phyloP scores from a whole-genome alignment of 2,113 vertebrate species.

The Hippocampus zosterae region DNA sequence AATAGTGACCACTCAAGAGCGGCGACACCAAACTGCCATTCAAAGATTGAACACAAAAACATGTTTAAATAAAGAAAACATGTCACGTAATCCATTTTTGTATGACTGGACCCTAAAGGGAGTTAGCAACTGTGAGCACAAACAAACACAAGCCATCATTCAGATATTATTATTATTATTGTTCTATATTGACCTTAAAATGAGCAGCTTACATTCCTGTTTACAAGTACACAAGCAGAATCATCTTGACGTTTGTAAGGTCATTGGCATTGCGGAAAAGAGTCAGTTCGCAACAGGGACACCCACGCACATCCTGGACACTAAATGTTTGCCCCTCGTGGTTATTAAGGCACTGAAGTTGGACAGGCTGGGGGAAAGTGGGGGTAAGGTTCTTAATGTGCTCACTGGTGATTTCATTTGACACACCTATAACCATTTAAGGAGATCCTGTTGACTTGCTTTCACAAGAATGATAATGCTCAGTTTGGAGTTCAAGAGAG shows the following conservation, averaged over 20 bases:
- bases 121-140: background rate
- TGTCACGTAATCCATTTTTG: background rate
- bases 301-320: constrained; percentile 50
- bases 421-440: background rate
- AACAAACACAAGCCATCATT: constrained; percentile 2
- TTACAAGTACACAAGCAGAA: constrained; percentile 41
- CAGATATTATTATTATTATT: constrained; percentile 9
- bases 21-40: constrained; percentile 14
- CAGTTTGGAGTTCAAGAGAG: background rate
- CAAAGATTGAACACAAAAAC: background rate
- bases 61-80: constrained; percentile 29
- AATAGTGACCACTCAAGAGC: background rate
- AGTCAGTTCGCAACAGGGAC: constrained; percentile 36
- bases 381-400: background rate
- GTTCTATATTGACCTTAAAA: constrained; percentile 22
- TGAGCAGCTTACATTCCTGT: constrained; percentile 55
- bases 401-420: background rate
- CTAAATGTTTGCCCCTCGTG: constrained; percentile 36
- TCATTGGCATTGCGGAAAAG: constrained; percentile 49
- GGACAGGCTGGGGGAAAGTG: constrained; percentile 18
- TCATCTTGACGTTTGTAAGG: constrained; percentile 42
- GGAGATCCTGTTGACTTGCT: background rate
- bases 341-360: constrained; percentile 68
- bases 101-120: background rate
- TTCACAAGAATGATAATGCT: background rate